Evolutionary conservation across 2,113 vertebrate genomes (phyloP).

Genomic region (Hippoglossus stenolepis): DNA sequence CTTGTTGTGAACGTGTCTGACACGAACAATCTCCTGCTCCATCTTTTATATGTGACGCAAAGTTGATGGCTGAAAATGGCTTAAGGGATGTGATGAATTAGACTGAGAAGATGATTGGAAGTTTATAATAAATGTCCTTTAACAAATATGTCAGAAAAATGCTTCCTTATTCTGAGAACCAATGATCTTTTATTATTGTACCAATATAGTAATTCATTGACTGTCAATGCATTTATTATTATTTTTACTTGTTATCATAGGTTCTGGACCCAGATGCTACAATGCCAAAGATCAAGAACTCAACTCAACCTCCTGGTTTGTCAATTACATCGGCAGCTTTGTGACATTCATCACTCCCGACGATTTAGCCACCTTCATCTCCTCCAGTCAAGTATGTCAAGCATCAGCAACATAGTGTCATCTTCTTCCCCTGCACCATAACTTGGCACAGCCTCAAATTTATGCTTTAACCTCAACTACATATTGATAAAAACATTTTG

Average conservation of each 20-base stretch:
- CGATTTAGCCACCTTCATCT: slow-evolving; percentile 60
- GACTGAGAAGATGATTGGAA: no score
- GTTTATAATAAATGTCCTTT: background rate
- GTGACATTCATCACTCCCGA: slow-evolving; percentile 59
- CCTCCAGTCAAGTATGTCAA: slow-evolving; percentile 46
- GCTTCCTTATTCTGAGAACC: background rate
- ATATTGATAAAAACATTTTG: background rate
- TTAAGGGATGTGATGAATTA: no score
- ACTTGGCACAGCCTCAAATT: background rate
- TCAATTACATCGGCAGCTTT: slow-evolving; percentile 64
- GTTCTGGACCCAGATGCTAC: slow-evolving; percentile 64
- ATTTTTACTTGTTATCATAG: slow-evolving; percentile 21
- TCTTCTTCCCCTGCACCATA: background rate
- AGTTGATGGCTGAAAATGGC: no score
- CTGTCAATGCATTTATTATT: background rate
- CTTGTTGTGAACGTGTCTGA: no score
- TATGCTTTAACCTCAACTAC: background rate
- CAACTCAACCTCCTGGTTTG: slow-evolving; percentile 72
- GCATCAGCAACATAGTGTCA: background rate
- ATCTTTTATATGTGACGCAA: no score
- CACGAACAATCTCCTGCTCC: no score
- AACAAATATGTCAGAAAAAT: background rate
- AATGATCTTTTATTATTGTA: background rate
- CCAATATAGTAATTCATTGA: no score
- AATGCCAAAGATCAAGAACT: slow-evolving; percentile 55